phyloP scores from a whole-genome alignment of 2,888 invertebrate species.

The Papilio protenor region DNA sequence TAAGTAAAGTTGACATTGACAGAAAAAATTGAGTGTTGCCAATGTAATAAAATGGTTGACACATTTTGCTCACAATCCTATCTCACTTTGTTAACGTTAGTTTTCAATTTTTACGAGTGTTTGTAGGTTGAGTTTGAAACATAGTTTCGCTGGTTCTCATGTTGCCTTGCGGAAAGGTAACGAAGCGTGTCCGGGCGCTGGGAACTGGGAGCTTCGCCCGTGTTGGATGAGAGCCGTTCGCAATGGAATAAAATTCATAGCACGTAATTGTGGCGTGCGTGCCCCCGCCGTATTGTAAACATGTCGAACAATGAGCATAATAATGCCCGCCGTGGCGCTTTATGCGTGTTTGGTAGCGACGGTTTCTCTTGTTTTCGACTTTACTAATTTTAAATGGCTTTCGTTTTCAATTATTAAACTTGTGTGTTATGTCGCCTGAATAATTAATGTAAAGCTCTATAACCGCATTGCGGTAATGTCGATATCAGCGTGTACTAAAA shows the following conservation, averaged over 20 bases:
- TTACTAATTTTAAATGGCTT: slow-evolving; percentile 29
- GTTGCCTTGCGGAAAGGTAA: slow-evolving; percentile 37
- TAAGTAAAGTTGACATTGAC: not conserved
- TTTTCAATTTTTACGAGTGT: slow-evolving; percentile 30
- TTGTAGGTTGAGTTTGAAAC: slow-evolving; percentile 18
- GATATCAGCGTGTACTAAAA: not conserved
- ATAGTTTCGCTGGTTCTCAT: slow-evolving; percentile 39
- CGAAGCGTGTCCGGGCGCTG: slow-evolving; percentile 39
- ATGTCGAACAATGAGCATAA: slow-evolving; percentile 47
- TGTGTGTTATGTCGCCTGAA: not conserved
- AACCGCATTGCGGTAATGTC: slow-evolving; percentile 14
- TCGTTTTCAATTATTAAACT: slow-evolving; percentile 24
- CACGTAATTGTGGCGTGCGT: slow-evolving; percentile 61
- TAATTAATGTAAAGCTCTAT: not conserved
- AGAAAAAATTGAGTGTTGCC: not conserved
- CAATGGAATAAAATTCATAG: slow-evolving; percentile 57
- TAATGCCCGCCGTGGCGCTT: slow-evolving; percentile 29
- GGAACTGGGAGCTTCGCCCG: slow-evolving; percentile 24
- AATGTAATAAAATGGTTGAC: not conserved
- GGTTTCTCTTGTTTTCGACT: slow-evolving; percentile 24
- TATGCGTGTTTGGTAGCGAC: not conserved
- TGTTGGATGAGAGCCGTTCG: slow-evolving; percentile 35
- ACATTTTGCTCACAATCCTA: not conserved
- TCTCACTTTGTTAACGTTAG: slow-evolving; percentile 11
- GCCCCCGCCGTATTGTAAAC: slow-evolving; percentile 54